Percentiles rank a stretch among this genome's conserved stretches.
These are phyloP conservation scores for Chloropsis hardwickii DNA, from an alignment of 2,113 vertebrate genomes.

Conservation along the genomic window DNA sequence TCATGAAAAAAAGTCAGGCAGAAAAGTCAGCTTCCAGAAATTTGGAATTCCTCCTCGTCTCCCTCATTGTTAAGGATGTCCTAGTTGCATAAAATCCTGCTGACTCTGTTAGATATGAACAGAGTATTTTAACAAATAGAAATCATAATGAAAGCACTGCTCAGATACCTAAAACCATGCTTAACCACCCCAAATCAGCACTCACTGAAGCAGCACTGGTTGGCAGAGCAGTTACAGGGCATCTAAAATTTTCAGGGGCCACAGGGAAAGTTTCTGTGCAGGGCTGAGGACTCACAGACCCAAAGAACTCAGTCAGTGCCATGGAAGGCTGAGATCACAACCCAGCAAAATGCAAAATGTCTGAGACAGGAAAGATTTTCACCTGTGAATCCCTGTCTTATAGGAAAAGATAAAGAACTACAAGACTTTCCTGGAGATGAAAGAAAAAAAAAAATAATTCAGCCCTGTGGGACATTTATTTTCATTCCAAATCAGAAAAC, in stretches of 20 bases:
- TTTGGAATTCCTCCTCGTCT: not conserved
- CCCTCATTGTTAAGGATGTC: not conserved
- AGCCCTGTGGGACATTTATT: not conserved
- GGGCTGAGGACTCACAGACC: not conserved
- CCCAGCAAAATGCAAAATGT: not conserved
- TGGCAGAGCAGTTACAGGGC: not conserved
- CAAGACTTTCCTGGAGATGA: not conserved
- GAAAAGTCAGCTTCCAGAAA: slow-evolving; percentile 57
- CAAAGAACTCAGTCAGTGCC: not conserved
- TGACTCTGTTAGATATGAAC: not conserved
- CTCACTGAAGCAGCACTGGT: not conserved
- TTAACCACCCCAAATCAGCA: not conserved
- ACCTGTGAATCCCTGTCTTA: not conserved
- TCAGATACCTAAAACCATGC: not conserved
- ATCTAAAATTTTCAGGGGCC: not conserved
- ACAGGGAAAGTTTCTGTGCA: not conserved
- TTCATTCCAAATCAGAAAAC: not conserved
- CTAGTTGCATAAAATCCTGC: not conserved
- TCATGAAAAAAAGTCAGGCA: slow-evolving; percentile 23
- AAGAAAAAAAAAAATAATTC: not conserved
- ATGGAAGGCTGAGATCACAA: not conserved
- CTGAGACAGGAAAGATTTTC: not conserved
- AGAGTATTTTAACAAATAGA: not conserved
- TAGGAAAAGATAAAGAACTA: not conserved
- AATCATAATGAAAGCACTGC: not conserved